Percentiles rank a stretch among this genome's conserved stretches.
Conservation (phyloP, 2,797 vertebrate species). For the Falco biarmicus region DNA sequence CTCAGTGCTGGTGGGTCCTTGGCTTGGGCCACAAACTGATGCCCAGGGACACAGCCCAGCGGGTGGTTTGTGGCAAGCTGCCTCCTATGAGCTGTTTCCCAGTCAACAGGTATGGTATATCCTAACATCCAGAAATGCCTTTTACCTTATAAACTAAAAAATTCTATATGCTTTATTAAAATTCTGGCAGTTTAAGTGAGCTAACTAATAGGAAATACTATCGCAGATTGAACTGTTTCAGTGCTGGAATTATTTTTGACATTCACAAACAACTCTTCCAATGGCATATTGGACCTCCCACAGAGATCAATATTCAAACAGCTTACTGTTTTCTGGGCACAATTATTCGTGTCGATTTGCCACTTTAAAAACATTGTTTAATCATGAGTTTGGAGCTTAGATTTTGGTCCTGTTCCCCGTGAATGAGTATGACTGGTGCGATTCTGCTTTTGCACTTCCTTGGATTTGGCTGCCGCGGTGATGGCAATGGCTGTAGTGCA, state of each 20-base stretch:
- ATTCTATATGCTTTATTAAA: neutral
- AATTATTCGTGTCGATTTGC: neutral
- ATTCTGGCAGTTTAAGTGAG: neutral
- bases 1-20: neutral
- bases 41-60: neutral
- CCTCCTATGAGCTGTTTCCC: neutral
- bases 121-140: neutral
- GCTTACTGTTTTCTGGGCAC: neutral
- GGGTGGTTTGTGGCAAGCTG: neutral
- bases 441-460: neutral
- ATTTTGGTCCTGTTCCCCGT: neutral
- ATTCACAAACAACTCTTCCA: neutral
- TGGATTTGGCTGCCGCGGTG: neutral
- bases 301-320: neutral
- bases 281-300: neutral
- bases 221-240: neutral
- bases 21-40: neutral
- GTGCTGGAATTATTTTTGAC: slow-evolving; percentile 12
- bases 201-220: neutral
- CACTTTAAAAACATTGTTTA: neutral
- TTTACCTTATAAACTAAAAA: neutral
- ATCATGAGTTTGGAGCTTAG: neutral
- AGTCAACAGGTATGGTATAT: accelerated
- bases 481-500: neutral
- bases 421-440: neutral